Percentiles rank a stretch among this genome's conserved stretches.
Conservation (phyloP, 2,888 invertebrate genomes). For the Limenitis camilla region DNA sequence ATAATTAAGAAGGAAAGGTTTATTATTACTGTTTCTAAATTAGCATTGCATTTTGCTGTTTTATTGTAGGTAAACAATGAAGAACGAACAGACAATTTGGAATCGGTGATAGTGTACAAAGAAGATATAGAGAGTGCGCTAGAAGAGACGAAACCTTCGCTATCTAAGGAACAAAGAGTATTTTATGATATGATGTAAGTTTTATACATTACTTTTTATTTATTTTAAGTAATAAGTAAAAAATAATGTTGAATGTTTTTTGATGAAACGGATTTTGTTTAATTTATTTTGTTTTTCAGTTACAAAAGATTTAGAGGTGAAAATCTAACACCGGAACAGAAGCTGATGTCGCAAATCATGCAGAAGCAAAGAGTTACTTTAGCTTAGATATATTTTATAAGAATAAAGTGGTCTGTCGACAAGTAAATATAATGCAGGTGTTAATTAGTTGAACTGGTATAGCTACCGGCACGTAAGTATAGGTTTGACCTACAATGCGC, state of each 20-base stretch:
- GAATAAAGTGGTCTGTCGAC: background rate
- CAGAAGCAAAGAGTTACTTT: conserved; percentile 73
- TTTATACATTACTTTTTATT: background rate
- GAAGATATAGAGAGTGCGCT: conserved; percentile 80
- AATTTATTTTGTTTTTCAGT: conserved; percentile 48
- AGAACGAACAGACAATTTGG: conserved; percentile 36
- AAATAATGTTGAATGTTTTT: too few species aligned
- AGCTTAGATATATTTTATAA: conserved; percentile 51
- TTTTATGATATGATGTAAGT: conserved; percentile 87
- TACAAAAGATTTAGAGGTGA: conserved; percentile 77
- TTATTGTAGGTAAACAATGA: conserved; percentile 44
- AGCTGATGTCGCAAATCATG: conserved; percentile 48
- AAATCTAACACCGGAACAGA: conserved; percentile 66
- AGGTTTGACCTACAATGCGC: too few species aligned
- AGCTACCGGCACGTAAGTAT: too few species aligned
- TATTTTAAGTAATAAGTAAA: too few species aligned
- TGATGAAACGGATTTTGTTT: background rate
- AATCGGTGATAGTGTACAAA: conserved; percentile 60
- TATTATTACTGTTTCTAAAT: too few species aligned
- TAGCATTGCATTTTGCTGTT: background rate
- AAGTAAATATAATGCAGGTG: too few species aligned
- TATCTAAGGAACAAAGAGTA: conserved; percentile 78
- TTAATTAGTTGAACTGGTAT: too few species aligned
- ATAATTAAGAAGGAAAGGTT: too few species aligned
- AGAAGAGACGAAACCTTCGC: conserved; percentile 83